Evolutionary conservation across 2,113 vertebrate genomes (phyloP), one percentile per base, ranked within the genome.

Genomic region (Uria aalge): DNA sequence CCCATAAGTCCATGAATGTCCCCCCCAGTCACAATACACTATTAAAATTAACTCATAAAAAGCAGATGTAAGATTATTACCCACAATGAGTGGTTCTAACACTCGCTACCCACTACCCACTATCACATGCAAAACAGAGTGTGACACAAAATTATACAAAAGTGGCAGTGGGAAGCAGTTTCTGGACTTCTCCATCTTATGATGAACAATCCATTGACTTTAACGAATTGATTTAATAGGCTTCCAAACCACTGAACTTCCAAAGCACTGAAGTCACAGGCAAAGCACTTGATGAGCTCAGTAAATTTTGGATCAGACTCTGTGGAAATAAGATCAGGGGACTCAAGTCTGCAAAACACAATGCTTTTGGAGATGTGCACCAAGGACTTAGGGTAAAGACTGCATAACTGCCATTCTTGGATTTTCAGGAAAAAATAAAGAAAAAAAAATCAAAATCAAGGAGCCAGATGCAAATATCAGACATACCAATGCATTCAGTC

Each of bases 11-110:
- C 40, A 81, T 60, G 73, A 85, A 63, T 76, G 76, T 76, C 59
- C 52, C 47, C 64, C 40, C 64, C 53, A 75, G 36, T 66, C 92
- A 90, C 40, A 82, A 78, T 26, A 83, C 11, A 60, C 34, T 81
- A 85, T 29, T 71, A 85, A 93, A 90, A 97, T 88, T 94, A 94
- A 94, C 53, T 79, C 74, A 95, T 53, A 90, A 95, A 95, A 95
- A 94, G 15, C 36, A 69, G 59, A 53, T 72, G 48, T 34, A 90
- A 78, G 22, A 76, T 69, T 71, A 83, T 53, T 90, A 72, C 30
- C 22, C 67, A 19, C 56, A 85, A 90, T 34, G 43, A 85, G 17
- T 50, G 2, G 21, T 81, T 94, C 77, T 69, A 87, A 73, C 38
- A 84, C 36, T 95, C 4, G 0, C 84, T 89, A 95, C 78, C 27